Base-by-base conservation (phyloP, 1,140 invertebrate species). In the Heliconius himera region DNA sequence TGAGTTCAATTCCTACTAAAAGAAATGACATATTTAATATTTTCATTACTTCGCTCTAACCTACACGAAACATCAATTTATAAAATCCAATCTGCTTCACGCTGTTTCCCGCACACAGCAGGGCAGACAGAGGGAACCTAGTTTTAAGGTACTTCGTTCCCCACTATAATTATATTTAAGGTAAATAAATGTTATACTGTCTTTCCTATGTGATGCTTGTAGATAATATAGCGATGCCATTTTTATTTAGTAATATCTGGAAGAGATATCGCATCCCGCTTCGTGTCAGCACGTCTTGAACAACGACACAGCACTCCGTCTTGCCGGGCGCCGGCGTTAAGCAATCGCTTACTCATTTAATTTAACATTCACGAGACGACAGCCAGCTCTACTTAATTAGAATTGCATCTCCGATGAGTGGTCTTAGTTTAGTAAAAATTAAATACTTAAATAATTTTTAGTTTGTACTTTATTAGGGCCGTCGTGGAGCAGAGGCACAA, bases 321-420 rank as follows among this genome's bases (percentile, higher is more conserved):
- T 49, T 70, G 22, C 38, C n/a, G 41, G 4, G 18, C 20, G 22
- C 8, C n/a, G 29, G 9, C 8, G 36, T 29, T 49, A 22, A 70
- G 75, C 29, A 46, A 76, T 70, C 22, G 22, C 66, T 46, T 29
- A 18, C 26, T 76, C 56, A 76, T 70, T 76, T 70, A 41, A 70
- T 66, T 70, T 22, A 41, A 70, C 66, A 36, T 70, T 76, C 38
- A 70, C 60, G 26, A 70, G 22, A 76, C 41, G 41, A 38, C 74
- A 70, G 56, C 56, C 38, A 26, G 56, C 38, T 18, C 33, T 13
- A 71, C 60, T 70, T 76, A 76, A 76, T 76, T 70, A 70, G 74
- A 46, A 66, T 11, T 60, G 18, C 75, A 29, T 76, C 60, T 70
- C 0, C n/a, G 22, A 72, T 41, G 8, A 41, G 4, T 16, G 0